These are phyloP conservation scores for Bothrops jararaca DNA, from an alignment of 2,113 vertebrate genomes.

Conservation along the genomic window DNA sequence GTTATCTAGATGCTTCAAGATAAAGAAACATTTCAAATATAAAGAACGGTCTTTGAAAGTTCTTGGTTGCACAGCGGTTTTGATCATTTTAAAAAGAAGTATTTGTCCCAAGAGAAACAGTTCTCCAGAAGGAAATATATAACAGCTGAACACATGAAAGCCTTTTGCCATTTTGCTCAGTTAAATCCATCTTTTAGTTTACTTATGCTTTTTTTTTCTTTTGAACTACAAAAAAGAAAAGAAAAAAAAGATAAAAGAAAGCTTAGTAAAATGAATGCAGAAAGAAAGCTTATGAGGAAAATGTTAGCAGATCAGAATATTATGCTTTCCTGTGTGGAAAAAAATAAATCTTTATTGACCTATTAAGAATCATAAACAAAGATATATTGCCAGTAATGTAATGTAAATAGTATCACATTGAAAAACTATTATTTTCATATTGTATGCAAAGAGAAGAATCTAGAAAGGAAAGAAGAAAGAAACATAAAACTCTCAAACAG, in stretches of 20 bases:
- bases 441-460: neutral
- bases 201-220: neutral
- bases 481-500: neutral
- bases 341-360: neutral
- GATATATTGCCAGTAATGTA: neutral
- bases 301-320: neutral
- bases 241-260: neutral
- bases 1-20: neutral
- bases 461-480: neutral
- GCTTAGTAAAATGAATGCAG: neutral
- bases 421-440: neutral
- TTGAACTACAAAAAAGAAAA: neutral
- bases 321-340: too few relatives aligned
- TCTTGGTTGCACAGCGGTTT: neutral
- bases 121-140: neutral
- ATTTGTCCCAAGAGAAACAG: neutral
- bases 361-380: neutral
- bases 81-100: neutral
- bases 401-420: neutral
- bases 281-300: neutral
- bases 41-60: neutral
- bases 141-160: neutral
- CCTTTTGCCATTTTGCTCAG: neutral
- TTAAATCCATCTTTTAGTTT: neutral
- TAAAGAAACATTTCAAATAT: neutral